phyloP scores from a whole-genome alignment of 1,140 invertebrate species.

The Patella vulgata region DNA sequence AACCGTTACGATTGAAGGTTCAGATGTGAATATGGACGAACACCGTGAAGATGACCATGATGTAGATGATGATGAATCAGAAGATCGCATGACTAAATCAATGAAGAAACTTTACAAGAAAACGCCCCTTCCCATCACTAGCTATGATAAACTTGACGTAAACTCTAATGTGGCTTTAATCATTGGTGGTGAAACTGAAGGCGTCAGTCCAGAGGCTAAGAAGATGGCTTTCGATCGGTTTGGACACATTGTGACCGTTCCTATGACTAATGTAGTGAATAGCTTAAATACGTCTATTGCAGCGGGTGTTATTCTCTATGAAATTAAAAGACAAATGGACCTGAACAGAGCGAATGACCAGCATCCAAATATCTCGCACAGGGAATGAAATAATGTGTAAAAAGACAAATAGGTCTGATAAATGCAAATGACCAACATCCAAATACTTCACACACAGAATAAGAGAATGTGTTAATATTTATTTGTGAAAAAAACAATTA shows the following conservation, averaged over 20 bases:
- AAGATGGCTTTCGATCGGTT: slow-evolving; percentile 70
- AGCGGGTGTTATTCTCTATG: slow-evolving; percentile 83
- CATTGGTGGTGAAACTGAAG: slow-evolving; percentile 89
- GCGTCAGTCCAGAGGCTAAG: slow-evolving; percentile 78
- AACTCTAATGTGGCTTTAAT: slow-evolving; percentile 74
- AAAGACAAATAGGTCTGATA: too few relatives aligned
- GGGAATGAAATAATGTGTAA: too few relatives aligned
- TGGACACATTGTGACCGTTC: slow-evolving; percentile 72
- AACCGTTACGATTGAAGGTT: neutral
- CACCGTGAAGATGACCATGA: slow-evolving; percentile 6
- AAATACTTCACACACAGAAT: too few relatives aligned
- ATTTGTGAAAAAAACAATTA: too few relatives aligned
- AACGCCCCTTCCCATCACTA: slow-evolving; percentile 27
- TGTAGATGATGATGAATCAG: slow-evolving; percentile 12
- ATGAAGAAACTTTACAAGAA: slow-evolving; percentile 43
- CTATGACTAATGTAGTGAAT: slow-evolving; percentile 80
- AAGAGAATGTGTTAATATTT: too few relatives aligned
- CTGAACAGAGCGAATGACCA: too few relatives aligned
- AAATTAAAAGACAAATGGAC: slow-evolving; percentile 79
- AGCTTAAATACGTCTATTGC: slow-evolving; percentile 88
- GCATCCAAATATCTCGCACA: too few relatives aligned
- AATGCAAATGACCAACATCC: too few relatives aligned
- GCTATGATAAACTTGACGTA: slow-evolving; percentile 42
- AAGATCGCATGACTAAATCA: neutral
- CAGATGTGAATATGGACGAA: slow-evolving; percentile 1